phyloP scores from a whole-genome alignment of 2,888 invertebrate genomes.

The Unio pictorum region DNA sequence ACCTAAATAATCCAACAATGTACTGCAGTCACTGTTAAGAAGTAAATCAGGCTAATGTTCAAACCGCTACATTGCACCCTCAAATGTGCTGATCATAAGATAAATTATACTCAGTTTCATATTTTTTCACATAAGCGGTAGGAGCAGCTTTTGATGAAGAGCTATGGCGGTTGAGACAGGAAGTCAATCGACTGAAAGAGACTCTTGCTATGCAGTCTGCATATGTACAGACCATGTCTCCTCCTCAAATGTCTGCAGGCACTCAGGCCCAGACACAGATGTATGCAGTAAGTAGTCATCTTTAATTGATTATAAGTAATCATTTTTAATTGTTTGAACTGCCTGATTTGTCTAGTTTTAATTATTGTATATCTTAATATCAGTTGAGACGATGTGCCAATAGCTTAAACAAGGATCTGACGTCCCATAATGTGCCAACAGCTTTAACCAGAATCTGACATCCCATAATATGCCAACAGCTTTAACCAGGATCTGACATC shows the following conservation, averaged over 20 bases:
- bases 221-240: conserved; percentile 58
- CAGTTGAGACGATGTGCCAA: too few relatives aligned
- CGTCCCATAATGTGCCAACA: too few relatives aligned
- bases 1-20: too few relatives aligned
- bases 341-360: too few relatives aligned
- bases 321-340: too few relatives aligned
- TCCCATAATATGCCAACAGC: too few relatives aligned
- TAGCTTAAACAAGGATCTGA: too few relatives aligned
- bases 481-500: too few relatives aligned
- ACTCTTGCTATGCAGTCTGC: conserved; percentile 65
- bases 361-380: too few relatives aligned
- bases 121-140: conserved; percentile 24
- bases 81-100: neutral
- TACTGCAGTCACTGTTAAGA: too few relatives aligned
- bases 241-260: conserved; percentile 31
- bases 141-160: conserved; percentile 56
- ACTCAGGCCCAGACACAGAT: conserved; percentile 37
- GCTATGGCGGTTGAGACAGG: conserved; percentile 55
- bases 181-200: conserved; percentile 62
- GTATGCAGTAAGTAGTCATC: neutral
- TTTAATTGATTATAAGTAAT: too few relatives aligned
- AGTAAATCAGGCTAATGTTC: neutral
- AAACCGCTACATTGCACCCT: neutral
- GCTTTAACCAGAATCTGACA: too few relatives aligned
- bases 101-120: neutral